Evolutionary conservation across 2,888 invertebrate species (phyloP).

Genomic region (Synanthedon tipuliformis): DNA sequence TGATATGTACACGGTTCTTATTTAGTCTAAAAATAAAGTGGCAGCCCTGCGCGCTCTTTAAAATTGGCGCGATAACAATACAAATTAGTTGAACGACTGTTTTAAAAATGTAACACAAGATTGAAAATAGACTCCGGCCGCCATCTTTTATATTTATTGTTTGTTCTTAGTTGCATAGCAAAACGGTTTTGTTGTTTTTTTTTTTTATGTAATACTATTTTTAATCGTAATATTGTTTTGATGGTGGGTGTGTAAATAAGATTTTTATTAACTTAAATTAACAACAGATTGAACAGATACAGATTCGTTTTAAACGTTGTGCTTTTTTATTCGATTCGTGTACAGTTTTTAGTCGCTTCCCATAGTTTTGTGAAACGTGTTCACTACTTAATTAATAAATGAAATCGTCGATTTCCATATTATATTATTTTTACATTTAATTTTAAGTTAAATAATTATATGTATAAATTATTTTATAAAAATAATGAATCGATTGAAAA

Average conservation of each 20-base stretch:
- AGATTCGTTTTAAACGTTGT: background rate
- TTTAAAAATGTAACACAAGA: no score
- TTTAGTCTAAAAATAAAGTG: no score
- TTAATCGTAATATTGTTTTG: conserved; percentile 17
- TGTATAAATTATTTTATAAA: no score
- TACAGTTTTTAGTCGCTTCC: background rate
- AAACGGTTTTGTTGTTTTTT: conserved; percentile 41
- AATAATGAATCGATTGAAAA: no score
- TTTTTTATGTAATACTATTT: conserved; percentile 25
- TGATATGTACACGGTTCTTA: no score
- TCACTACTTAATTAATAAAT: no score
- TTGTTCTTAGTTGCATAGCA: conserved; percentile 54
- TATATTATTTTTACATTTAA: no score
- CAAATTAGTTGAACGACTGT: no score
- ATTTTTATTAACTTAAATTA: conserved; percentile 54
- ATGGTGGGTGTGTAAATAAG: conserved; percentile 59
- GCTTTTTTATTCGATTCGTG: conserved; percentile 6
- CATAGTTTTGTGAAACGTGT: no score
- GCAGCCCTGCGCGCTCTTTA: conserved; percentile 11
- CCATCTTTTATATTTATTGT: conserved; percentile 38
- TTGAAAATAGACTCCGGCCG: conserved; percentile 4
- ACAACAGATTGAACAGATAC: background rate
- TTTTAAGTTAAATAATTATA: no score
- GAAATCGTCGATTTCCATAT: no score
- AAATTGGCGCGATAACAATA: conserved; percentile 1